Conservation (phyloP, 2,888 invertebrate species). For the Conistra vaccinii region DNA sequence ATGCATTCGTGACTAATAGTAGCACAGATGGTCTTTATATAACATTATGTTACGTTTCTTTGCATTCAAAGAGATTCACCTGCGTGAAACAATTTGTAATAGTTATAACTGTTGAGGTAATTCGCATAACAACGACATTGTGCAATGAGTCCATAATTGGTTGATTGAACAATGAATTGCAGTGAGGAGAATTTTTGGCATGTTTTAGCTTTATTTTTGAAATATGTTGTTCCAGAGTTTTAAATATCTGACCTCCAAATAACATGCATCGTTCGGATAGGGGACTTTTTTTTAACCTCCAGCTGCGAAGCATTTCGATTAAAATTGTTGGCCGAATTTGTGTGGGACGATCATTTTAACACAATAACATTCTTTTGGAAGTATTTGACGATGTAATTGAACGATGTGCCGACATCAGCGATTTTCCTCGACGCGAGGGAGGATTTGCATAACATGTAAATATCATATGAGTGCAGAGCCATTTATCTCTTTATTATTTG, state of each 20-base stretch:
- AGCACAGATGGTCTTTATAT: conserved; percentile 80
- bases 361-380: conserved; percentile 39
- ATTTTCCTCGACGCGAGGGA: conserved; percentile 11
- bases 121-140: conserved; percentile 40
- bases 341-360: conserved; percentile 42
- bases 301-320: conserved; percentile 48
- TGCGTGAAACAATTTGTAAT: conserved; percentile 63
- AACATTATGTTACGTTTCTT: conserved; percentile 70
- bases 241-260: conserved; percentile 54
- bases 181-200: conserved; percentile 9
- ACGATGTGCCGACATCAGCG: conserved; percentile 17
- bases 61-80: conserved; percentile 69
- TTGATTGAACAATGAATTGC: conserved; percentile 33
- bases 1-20: conserved; percentile 82
- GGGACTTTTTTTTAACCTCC: conserved; percentile 36
- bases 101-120: conserved; percentile 48
- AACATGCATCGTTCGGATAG: conserved; percentile 26
- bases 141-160: conserved; percentile 28
- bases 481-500: conserved; percentile 52
- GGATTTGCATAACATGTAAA: conserved; percentile 52
- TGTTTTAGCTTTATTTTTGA: conserved; percentile 47
- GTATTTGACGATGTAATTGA: conserved; percentile 38
- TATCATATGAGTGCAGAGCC: conserved; percentile 42
- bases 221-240: conserved; percentile 45
- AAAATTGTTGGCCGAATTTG: conserved; percentile 51